phyloP scores from a whole-genome alignment of 2,797 vertebrate genomes.

The Propithecus deckenii region DNA sequence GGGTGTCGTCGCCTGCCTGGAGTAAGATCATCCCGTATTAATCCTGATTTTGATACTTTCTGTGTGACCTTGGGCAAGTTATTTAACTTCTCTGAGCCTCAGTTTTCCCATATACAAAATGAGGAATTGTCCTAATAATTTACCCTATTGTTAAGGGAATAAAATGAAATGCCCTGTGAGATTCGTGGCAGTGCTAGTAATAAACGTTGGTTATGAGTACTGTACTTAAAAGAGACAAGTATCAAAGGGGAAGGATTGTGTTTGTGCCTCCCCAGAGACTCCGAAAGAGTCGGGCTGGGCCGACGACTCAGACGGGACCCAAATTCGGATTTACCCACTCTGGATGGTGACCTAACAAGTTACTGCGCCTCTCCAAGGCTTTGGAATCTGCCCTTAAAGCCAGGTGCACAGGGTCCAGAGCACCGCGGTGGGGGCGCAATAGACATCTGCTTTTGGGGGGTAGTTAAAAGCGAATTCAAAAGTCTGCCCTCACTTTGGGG shows the following conservation, averaged over 20 bases:
- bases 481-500: not conserved
- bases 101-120: not conserved
- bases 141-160: not conserved
- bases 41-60: not conserved
- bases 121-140: not conserved
- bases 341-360: not conserved
- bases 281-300: not conserved
- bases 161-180: not conserved
- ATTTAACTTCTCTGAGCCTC: not conserved
- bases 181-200: not conserved
- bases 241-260: not conserved
- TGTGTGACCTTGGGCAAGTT: not conserved
- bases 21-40: not conserved
- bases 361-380: rapidly evolving
- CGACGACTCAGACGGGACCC: not conserved
- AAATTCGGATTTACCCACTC: not conserved
- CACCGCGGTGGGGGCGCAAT: rapidly evolving
- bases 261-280: not conserved
- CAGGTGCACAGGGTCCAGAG: not conserved
- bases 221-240: not conserved
- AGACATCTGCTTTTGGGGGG: not conserved
- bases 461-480: not conserved
- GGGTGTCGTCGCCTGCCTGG: not conserved
- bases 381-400: not conserved
- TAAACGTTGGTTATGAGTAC: not conserved